phyloP scores from a whole-genome alignment of 2,113 vertebrate species.

The Podiceps cristatus region DNA sequence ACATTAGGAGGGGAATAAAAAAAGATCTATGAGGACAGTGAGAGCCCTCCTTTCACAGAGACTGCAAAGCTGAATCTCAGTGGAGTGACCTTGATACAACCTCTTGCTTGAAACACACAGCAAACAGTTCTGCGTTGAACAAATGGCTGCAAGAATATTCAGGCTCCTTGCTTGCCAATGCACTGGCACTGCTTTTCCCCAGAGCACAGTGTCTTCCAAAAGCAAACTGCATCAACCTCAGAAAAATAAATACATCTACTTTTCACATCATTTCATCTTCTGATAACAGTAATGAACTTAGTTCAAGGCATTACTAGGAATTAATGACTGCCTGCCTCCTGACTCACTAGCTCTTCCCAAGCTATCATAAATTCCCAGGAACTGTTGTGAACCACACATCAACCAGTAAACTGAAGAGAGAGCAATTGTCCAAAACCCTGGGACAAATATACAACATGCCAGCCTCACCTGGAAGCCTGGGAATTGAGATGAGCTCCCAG shows the following conservation, averaged over 20 bases:
- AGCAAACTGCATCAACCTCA: conserved; percentile 5
- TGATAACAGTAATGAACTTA: conserved; percentile 53
- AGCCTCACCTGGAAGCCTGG: neutral
- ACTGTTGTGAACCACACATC: neutral
- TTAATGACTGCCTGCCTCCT: conserved; percentile 56
- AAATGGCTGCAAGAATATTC: conserved; percentile 22
- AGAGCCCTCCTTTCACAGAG: neutral
- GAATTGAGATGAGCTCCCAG: neutral
- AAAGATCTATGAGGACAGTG: neutral
- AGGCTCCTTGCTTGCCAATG: neutral
- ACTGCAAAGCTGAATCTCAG: neutral
- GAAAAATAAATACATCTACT: conserved; percentile 48
- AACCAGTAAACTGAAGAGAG: neutral
- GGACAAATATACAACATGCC: neutral
- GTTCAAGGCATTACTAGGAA: conserved; percentile 40
- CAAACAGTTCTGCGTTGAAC: neutral
- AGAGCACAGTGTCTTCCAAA: neutral
- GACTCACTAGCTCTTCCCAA: conserved; percentile 22
- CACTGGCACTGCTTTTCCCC: neutral
- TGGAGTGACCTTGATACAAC: conserved; percentile 28
- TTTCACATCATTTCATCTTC: conserved; percentile 47
- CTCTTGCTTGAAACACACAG: conserved; percentile 17
- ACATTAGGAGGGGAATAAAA: neutral
- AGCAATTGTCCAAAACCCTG: neutral
- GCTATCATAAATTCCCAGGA: conserved; percentile 34